phyloP scores from a whole-genome alignment of 2,797 vertebrate species.

The Buceros bicornis region DNA sequence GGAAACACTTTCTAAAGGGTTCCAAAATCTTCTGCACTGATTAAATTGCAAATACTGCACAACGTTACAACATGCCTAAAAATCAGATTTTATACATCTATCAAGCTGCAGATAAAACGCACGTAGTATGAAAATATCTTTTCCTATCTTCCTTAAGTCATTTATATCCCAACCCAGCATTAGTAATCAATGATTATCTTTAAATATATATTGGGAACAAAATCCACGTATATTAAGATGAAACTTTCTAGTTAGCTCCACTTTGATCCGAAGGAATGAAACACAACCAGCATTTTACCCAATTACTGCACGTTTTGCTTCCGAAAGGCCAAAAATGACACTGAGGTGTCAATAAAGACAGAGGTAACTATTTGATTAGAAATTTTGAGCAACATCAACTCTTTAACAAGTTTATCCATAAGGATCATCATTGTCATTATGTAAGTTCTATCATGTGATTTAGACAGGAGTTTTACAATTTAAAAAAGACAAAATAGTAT shows the following conservation, averaged over 20 bases:
- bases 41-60: background rate
- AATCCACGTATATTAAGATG: background rate
- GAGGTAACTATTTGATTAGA: background rate
- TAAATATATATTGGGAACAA: background rate
- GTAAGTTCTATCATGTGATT: background rate
- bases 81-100: background rate
- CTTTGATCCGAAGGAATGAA: background rate
- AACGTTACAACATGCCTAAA: background rate
- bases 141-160: background rate
- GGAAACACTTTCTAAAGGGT: background rate
- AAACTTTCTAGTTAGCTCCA: background rate
- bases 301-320: background rate
- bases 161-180: background rate
- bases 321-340: background rate
- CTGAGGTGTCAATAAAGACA: background rate
- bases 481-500: background rate
- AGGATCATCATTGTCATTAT: background rate
- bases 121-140: background rate
- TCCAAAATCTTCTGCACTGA: background rate
- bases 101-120: background rate
- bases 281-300: background rate
- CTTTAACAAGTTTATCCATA: background rate
- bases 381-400: background rate
- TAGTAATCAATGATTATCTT: background rate
- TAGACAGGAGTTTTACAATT: background rate